These are phyloP conservation scores for Petrocephalus zakoni DNA, from an alignment of 2,113 vertebrate species.

Conservation along the genomic window DNA sequence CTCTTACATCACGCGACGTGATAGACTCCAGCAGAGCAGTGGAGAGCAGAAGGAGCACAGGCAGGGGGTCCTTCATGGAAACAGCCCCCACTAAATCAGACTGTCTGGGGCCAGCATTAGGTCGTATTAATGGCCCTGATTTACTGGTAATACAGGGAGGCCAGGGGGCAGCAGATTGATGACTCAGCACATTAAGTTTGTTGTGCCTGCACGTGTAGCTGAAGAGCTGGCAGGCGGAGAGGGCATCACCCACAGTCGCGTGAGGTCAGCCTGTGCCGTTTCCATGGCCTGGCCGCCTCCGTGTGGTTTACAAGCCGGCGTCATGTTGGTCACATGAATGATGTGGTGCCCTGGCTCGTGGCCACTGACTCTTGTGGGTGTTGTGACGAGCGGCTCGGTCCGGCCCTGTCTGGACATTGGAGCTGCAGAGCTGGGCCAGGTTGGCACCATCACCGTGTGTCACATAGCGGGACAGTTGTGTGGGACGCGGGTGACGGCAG, in stretches of 20 bases:
- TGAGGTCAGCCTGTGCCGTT: not conserved
- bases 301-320: not conserved
- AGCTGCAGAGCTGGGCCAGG: not conserved
- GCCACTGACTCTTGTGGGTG: not conserved
- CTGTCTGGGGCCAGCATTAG: constrained; percentile 37
- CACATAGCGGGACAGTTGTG: not conserved
- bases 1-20: not conserved
- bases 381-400: not conserved
- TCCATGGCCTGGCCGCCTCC: not conserved
- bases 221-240: not conserved
- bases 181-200: constrained; percentile 14
- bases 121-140: constrained; percentile 38
- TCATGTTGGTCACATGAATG: not conserved
- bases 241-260: not conserved
- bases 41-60: not conserved
- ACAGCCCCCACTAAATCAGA: constrained; percentile 39
- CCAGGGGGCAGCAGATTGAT: constrained; percentile 7
- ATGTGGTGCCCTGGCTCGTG: not conserved
- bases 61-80: constrained; percentile 36
- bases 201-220: constrained; percentile 10
- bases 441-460: not conserved
- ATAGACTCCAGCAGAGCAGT: not conserved
- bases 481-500: not conserved
- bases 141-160: constrained; percentile 39
- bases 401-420: not conserved